phyloP scores from a whole-genome alignment of 2,113 vertebrate genomes.

The Carollia perspicillata region DNA sequence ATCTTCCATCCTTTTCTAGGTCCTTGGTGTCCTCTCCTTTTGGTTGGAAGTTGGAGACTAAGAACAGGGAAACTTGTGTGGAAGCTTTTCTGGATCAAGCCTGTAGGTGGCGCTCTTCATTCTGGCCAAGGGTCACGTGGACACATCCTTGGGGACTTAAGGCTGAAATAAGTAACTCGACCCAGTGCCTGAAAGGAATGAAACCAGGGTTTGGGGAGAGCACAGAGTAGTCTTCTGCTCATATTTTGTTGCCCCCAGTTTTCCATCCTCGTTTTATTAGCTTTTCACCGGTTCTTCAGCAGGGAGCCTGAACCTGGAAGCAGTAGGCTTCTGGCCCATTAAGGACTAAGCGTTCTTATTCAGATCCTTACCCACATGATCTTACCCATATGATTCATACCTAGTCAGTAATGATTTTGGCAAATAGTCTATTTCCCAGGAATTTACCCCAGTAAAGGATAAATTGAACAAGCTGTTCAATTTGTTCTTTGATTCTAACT shows the following conservation, averaged over 20 bases:
- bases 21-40: background rate
- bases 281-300: constrained; percentile 12
- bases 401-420: background rate
- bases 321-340: background rate
- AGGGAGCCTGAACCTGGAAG: background rate
- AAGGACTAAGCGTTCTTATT: background rate
- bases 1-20: background rate
- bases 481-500: background rate
- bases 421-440: background rate
- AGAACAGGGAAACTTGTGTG: background rate
- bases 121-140: background rate
- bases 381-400: too few species aligned
- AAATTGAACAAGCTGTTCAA: background rate
- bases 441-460: background rate
- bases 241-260: background rate
- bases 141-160: background rate
- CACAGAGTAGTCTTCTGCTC: background rate
- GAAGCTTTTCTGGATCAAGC: background rate
- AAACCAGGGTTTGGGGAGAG: background rate
- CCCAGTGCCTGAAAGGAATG: background rate
- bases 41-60: background rate
- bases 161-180: background rate
- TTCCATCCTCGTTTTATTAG: background rate
- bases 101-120: background rate
- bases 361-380: background rate